Evolutionary conservation across 2,888 invertebrate genomes (phyloP), one percentile per base, ranked within the genome.

Genomic region (Corbicula japonica): DNA sequence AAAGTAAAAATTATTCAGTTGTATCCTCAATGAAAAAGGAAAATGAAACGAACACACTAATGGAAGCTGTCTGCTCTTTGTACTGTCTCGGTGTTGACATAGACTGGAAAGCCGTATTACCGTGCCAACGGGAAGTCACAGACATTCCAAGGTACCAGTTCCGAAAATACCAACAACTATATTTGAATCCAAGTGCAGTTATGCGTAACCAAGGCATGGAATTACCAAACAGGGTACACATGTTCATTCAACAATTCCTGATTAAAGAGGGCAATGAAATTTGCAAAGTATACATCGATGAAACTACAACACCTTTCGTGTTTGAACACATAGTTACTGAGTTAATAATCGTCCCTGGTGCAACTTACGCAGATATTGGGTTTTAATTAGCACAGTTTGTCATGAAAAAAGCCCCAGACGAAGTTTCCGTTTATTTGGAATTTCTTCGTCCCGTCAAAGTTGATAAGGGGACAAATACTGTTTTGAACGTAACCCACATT

Each of bases 91-190:
- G 85, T 12, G 1, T 69, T n/a, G 44, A 76, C 23, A 18, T 58
- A 1, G 41, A 62, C 12, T 69, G 76, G 58, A 63, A 54, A 4
- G 28, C 60, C 38, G 8, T 87, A 12, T 62, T 80, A 12, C 74
- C 73, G 21, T 44, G 35, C 18, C 44, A 32, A 2, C 18, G 28
- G 10, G 54, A 44, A 12, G 56, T 84, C 15, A 74, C 77, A 0
- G 61, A 76, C n/a, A 35, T 87, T 8, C 89, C 89, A n/a, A 79
- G 66, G 32, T 87, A 88, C 72, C 60, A 50, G 34, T 85, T 86
- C 63, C 78, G 83, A 18, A 77, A 68, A 35, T 68, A 76, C 15
- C 71, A 66, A 44, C 52, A 69, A 5, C 41, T 84, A 0, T 72
- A 73, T 44, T 63, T 73, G 58, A 68, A 85, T 15, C 72, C 76